Percentiles rank a stretch among this genome's conserved stretches.
phyloP scores from a whole-genome alignment of 2,113 vertebrate species.

The Anarhynchus alexandrinus region DNA sequence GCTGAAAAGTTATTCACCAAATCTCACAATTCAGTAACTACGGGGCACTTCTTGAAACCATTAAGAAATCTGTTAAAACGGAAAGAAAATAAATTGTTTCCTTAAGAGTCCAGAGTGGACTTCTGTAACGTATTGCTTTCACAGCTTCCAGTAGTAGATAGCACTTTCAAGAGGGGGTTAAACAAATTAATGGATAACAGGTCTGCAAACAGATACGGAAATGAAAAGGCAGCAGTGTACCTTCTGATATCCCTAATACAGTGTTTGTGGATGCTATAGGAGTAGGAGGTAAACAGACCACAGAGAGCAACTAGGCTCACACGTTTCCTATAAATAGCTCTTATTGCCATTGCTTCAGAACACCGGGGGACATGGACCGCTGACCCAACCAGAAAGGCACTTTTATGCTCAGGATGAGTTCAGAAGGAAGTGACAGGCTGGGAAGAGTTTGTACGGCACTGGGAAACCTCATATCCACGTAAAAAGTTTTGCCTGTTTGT shows the following conservation, averaged over 20 bases:
- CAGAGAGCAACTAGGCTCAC: not conserved
- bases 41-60: not conserved
- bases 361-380: fast-evolving
- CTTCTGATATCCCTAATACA: not conserved
- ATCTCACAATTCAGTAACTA: not conserved
- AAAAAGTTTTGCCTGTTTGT: not conserved
- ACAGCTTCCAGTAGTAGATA: not conserved
- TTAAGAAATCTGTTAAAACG: not conserved
- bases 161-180: not conserved
- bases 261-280: not conserved
- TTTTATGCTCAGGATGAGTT: not conserved
- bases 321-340: not conserved
- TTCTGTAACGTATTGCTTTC: not conserved
- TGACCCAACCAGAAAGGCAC: not conserved
- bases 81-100: not conserved
- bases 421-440: not conserved
- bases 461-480: not conserved
- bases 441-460: not conserved
- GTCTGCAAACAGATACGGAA: not conserved
- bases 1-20: not conserved
- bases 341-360: not conserved
- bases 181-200: not conserved
- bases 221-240: not conserved
- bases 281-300: not conserved
- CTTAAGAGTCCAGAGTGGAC: not conserved